phyloP scores from a whole-genome alignment of 2,113 vertebrate genomes.

The Dipodomys stephensi region DNA sequence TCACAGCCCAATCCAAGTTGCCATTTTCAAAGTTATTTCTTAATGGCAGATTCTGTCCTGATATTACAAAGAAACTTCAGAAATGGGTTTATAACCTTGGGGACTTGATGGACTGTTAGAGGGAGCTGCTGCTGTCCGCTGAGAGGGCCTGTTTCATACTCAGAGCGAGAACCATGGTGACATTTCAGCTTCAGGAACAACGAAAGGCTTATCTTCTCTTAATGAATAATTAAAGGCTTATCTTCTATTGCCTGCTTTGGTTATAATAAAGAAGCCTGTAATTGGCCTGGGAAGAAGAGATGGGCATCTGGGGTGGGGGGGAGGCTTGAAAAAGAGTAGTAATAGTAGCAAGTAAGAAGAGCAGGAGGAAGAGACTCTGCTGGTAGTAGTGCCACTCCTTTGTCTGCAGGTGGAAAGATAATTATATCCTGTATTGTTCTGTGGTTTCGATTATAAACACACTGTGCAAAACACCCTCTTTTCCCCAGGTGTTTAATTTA shows the following conservation, averaged over 20 bases:
- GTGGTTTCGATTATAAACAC: neutral
- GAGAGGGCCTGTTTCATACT: neutral
- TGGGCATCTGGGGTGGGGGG: neutral
- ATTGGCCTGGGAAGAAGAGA: neutral
- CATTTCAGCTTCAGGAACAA: neutral
- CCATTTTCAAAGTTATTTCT: neutral
- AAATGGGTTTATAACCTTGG: neutral
- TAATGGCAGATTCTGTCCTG: neutral
- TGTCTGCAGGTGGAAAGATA: neutral
- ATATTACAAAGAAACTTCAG: neutral
- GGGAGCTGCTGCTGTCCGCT: neutral
- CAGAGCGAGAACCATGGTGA: neutral
- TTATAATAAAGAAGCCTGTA: conserved; percentile 6
- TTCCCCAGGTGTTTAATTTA: conserved; percentile 4
- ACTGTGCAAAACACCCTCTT: neutral
- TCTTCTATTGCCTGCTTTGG: neutral
- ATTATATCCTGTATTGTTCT: neutral
- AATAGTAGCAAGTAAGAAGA: neutral
- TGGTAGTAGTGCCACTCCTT: neutral
- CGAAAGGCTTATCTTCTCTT: neutral
- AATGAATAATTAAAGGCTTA: neutral
- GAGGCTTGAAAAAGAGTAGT: neutral
- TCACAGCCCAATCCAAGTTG: neutral
- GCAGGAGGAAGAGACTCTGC: neutral
- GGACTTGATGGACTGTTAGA: neutral